Evolutionary conservation across 1,140 invertebrate species (phyloP), one percentile per base, ranked within the genome.

Genomic region (Mercenaria mercenaria): DNA sequence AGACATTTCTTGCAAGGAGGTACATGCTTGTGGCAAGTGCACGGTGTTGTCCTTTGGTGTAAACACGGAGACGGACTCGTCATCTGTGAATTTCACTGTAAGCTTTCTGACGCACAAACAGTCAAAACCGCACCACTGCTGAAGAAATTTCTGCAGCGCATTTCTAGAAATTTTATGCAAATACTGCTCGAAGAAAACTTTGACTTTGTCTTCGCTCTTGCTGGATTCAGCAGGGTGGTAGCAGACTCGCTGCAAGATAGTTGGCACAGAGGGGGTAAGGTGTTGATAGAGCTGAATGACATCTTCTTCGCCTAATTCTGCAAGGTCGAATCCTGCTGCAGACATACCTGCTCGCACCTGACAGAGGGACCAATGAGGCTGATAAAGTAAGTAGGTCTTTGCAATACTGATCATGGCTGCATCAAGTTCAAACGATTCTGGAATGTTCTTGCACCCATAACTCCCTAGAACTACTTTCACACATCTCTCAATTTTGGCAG

Each of bases 361-460:
- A 6, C 43, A 41, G 20, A 91, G 84, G 0, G 84, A 50, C 90
- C 90, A 91, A 52, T 83, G 82, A 0, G 85, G 84, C 34, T 81
- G 90, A 20, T 82, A 69, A 26, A 88, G 26, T 47, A 91, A 29
- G 64, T 47, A 74, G 39, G 76, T 74, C 41, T 76, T 79, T 29
- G 90, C 84, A 56, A 91, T 88, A 32, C 56, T 76, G 47, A 23
- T 34, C 26, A 91, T 64, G 29, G 39, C 61, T 20, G 61, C 39
- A 29, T 77, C 85, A 0, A 91, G 52, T 29, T 91, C 80, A 29
- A 39, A 77, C 10, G 80, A 56, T 34, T 72, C 41, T n/a, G 90
- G 90, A 41, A 88, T 47, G 20, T 76, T 77, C 37, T 56, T 41
- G 76, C 76, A 87, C 2, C 90, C 85, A 43, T 91, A 91, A 61